These are phyloP conservation scores for Margaritifera margaritifera DNA, from an alignment of 2,888 invertebrate species.

Conservation along the genomic window DNA sequence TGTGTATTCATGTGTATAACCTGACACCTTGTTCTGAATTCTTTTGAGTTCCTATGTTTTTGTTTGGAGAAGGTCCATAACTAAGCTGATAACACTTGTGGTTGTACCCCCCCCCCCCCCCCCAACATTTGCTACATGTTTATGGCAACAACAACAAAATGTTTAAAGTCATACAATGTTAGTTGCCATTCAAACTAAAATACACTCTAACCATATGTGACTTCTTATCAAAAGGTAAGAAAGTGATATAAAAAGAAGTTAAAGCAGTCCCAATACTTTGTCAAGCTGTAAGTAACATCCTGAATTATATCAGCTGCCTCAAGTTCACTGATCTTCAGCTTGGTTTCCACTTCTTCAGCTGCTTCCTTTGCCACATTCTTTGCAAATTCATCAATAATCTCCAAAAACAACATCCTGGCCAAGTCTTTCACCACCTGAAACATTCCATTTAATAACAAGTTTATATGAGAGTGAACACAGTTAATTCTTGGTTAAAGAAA, in stretches of 20 bases:
- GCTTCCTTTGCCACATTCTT: slow-evolving; percentile 34
- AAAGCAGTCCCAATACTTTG: neutral
- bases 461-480: neutral
- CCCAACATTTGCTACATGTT: no score
- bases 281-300: neutral
- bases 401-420: slow-evolving; percentile 61
- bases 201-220: neutral
- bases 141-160: no score
- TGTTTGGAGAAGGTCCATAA: no score
- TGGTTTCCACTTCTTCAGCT: slow-evolving; percentile 22
- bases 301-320: neutral
- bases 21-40: no score
- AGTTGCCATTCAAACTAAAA: no score
- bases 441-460: neutral
- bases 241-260: neutral
- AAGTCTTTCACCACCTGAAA: slow-evolving; percentile 60
- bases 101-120: no score
- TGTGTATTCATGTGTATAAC: no score
- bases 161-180: no score
- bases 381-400: slow-evolving; percentile 57
- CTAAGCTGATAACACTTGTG: no score
- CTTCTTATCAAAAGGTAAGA: neutral
- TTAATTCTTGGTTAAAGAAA: neutral
- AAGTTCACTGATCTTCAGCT: slow-evolving; percentile 9
- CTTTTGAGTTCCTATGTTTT: no score